Evolutionary conservation across 2,888 invertebrate genomes (phyloP).

Genomic region (Junonia oenone): DNA sequence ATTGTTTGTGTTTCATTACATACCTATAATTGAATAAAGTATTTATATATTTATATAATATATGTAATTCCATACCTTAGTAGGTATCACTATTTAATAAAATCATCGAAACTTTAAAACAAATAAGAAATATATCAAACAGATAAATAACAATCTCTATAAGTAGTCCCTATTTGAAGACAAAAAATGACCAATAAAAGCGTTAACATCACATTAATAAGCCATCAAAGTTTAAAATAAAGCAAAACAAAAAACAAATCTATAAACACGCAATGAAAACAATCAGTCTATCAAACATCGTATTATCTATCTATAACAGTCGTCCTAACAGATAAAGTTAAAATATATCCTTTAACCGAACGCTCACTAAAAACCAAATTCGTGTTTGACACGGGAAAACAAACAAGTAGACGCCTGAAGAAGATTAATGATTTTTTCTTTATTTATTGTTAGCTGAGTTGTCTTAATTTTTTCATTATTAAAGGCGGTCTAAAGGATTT

Average conservation of each 20-base stretch:
- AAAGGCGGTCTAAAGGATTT: conserved; percentile 33
- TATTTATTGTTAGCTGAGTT: conserved; percentile 40
- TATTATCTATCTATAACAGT: conserved; percentile 39
- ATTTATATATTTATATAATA: too few species aligned
- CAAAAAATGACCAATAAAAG: not conserved
- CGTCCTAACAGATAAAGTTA: conserved; percentile 36
- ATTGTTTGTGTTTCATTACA: too few species aligned
- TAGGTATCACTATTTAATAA: too few species aligned
- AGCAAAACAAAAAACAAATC: conserved; percentile 6
- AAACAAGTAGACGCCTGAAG: conserved; percentile 53
- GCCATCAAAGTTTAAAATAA: not conserved
- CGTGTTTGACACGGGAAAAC: conserved; percentile 57
- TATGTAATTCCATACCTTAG: too few species aligned
- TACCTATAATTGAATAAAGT: too few species aligned
- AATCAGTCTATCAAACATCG: conserved; percentile 21
- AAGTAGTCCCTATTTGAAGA: too few species aligned
- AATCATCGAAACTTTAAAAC: too few species aligned
- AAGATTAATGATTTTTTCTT: conserved; percentile 55
- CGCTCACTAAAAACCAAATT: conserved; percentile 52
- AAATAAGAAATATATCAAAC: too few species aligned
- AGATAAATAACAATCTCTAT: too few species aligned
- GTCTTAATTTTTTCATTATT: conserved; percentile 68
- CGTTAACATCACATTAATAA: not conserved
- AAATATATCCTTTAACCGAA: conserved; percentile 40
- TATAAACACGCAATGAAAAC: conserved; percentile 16